Evolutionary conservation across 2,113 vertebrate genomes (phyloP).

Genomic region (Pseudois nayaur): DNA sequence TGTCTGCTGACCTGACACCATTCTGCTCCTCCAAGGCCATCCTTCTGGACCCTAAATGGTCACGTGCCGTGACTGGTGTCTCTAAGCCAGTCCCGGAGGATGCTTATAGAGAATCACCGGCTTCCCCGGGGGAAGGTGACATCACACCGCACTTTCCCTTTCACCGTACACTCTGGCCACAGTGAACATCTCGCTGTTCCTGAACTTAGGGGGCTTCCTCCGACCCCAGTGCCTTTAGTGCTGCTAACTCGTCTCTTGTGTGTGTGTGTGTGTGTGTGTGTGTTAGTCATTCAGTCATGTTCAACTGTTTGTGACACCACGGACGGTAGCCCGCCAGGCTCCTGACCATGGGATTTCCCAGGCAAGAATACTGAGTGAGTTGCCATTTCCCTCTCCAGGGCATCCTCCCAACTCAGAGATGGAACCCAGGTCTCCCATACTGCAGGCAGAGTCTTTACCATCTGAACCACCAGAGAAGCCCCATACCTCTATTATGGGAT

Average conservation of each 20-base stretch:
- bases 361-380: neutral
- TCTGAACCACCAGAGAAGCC: neutral
- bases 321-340: neutral
- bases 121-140: neutral
- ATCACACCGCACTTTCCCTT: rapidly evolving
- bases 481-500: neutral
- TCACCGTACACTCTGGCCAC: neutral
- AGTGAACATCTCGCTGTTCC: neutral
- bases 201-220: neutral
- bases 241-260: neutral
- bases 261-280: neutral
- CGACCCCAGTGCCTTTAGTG: neutral
- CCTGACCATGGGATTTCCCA: neutral
- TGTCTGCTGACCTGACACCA: neutral
- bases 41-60: neutral
- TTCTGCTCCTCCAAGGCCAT: neutral
- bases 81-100: neutral
- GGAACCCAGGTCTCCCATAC: neutral
- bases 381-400: neutral
- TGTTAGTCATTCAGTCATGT: neutral
- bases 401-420: neutral
- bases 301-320: neutral
- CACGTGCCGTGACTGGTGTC: rapidly evolving
- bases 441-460: neutral
- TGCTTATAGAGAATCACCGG: neutral